Evolutionary conservation across 1,140 invertebrate species (phyloP).

Genomic region (Drosophila sp.): DNA sequence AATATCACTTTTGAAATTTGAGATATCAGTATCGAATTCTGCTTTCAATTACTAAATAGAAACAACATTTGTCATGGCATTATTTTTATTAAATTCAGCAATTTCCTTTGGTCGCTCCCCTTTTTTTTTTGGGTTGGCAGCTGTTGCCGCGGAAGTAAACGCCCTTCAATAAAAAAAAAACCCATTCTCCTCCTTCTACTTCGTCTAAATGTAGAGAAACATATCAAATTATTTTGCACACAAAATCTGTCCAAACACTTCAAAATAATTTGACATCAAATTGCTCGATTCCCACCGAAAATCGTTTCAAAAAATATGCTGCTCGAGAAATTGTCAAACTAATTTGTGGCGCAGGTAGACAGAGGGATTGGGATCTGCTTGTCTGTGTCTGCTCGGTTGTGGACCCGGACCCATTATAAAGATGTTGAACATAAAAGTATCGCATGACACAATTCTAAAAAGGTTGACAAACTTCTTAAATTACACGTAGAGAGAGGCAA

Average conservation of each 20-base stretch:
- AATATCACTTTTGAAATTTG: slow-evolving; percentile 66
- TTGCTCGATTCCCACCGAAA: slow-evolving; percentile 77
- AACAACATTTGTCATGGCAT: background rate
- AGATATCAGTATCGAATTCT: slow-evolving; percentile 23
- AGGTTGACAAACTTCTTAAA: slow-evolving; percentile 78
- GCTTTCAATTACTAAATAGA: slow-evolving; percentile 4
- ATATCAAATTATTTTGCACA: slow-evolving; percentile 69
- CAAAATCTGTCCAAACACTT: slow-evolving; percentile 81
- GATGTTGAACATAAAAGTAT: slow-evolving; percentile 70
- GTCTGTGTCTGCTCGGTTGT: slow-evolving; percentile 9
- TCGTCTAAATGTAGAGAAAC: slow-evolving; percentile 24
- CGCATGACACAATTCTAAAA: slow-evolving; percentile 67
- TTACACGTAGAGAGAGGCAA: slow-evolving; percentile 40
- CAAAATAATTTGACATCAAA: slow-evolving; percentile 81
- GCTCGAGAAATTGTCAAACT: slow-evolving; percentile 70
- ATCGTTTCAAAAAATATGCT: slow-evolving; percentile 21
- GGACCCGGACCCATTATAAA: slow-evolving; percentile 60
- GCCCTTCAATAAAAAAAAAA: slow-evolving; percentile 64
- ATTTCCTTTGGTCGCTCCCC: background rate
- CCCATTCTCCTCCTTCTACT: slow-evolving; percentile 6
- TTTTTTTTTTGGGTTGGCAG: slow-evolving; percentile 34
- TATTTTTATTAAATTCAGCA: background rate
- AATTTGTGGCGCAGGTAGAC: slow-evolving; percentile 72
- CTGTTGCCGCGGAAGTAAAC: slow-evolving; percentile 74
- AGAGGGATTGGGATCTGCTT: slow-evolving; percentile 19